Percentiles rank a stretch among this genome's conserved stretches.
phyloP scores from a whole-genome alignment of 2,888 invertebrate species.

The Leucophenga montana region DNA sequence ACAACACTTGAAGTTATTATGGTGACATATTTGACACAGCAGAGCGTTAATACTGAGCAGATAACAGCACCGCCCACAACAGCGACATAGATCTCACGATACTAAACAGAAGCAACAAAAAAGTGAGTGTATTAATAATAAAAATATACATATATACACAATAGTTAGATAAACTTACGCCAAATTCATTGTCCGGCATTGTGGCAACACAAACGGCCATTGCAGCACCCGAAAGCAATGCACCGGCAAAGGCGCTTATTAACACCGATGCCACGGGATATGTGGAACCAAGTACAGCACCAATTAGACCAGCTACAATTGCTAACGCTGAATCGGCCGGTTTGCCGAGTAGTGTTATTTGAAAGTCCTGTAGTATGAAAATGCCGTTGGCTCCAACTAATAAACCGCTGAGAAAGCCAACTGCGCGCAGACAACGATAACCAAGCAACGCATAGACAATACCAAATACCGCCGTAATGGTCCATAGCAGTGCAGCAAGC shows the following conservation, averaged over 20 bases:
- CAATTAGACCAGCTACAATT: slow-evolving; percentile 71
- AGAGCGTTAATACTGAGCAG: slow-evolving; percentile 71
- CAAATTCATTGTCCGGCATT: slow-evolving; percentile 73
- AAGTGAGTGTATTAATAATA: slow-evolving; percentile 18
- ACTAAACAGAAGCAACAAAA: too few relatives aligned
- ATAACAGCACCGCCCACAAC: slow-evolving; percentile 72
- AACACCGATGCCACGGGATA: slow-evolving; percentile 72
- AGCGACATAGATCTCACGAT: slow-evolving; percentile 72
- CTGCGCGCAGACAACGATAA: slow-evolving; percentile 90
- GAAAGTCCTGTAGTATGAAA: slow-evolving; percentile 86
- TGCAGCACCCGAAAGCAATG: slow-evolving; percentile 70
- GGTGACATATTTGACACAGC: slow-evolving; percentile 72
- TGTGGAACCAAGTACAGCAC: slow-evolving; percentile 72
- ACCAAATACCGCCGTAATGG: slow-evolving; percentile 79
- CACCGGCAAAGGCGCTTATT: slow-evolving; percentile 72
- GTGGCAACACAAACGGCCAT: slow-evolving; percentile 73
- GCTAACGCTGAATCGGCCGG: slow-evolving; percentile 73
- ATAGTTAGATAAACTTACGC: slow-evolving; percentile 58
- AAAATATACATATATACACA: background rate
- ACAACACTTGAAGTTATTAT: slow-evolving; percentile 73
- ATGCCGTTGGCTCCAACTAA: slow-evolving; percentile 88
- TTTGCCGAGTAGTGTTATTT: slow-evolving; percentile 82
- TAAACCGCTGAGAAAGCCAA: slow-evolving; percentile 91
- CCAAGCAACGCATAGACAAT: slow-evolving; percentile 89
- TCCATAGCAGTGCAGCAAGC: slow-evolving; percentile 71